These are phyloP conservation scores for Hypothenemus hampei DNA, from an alignment of 1,140 invertebrate genomes.

Conservation along the genomic window DNA sequence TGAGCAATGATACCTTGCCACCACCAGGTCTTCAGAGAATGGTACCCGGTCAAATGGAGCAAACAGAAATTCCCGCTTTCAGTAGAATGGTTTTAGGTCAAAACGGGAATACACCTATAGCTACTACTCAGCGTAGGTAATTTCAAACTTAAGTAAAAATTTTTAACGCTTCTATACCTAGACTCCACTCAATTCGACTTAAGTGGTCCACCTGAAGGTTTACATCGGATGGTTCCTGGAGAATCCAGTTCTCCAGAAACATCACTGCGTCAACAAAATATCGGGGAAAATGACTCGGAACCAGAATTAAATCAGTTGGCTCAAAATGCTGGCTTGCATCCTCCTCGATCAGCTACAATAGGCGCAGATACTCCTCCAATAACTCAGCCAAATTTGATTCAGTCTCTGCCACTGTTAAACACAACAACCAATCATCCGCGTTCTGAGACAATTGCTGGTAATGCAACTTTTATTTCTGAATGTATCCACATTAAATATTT, in stretches of 20 bases:
- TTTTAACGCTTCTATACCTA: too few relatives aligned
- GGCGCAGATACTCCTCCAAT: conserved; percentile 43
- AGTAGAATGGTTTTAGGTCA: conserved; percentile 48
- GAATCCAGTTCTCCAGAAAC: conserved; percentile 45
- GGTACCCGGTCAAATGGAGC: conserved; percentile 60
- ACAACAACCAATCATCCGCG: too few relatives aligned
- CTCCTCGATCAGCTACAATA: conserved; percentile 39
- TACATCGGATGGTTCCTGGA: conserved; percentile 56
- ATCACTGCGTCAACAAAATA: conserved; percentile 20
- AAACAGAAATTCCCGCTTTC: conserved; percentile 47
- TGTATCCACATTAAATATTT: background rate
- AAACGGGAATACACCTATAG: conserved; percentile 21
- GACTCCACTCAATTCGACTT: conserved; percentile 23
- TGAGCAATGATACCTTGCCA: conserved; percentile 46
- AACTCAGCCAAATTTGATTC: conserved; percentile 8
- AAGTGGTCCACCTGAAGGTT: conserved; percentile 50
- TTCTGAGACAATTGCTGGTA: conserved; percentile 33
- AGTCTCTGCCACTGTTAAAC: conserved; percentile 19
- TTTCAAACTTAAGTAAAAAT: too few relatives aligned
- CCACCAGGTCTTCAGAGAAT: conserved; percentile 57
- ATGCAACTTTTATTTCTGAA: conserved; percentile 5
- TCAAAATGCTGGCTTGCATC: conserved; percentile 17
- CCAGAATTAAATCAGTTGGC: conserved; percentile 29
- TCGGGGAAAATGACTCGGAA: conserved; percentile 38
- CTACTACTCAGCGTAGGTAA: conserved; percentile 6